Evolutionary conservation across 2,797 vertebrate species (phyloP).

Genomic region (Cottoperca gobio): DNA sequence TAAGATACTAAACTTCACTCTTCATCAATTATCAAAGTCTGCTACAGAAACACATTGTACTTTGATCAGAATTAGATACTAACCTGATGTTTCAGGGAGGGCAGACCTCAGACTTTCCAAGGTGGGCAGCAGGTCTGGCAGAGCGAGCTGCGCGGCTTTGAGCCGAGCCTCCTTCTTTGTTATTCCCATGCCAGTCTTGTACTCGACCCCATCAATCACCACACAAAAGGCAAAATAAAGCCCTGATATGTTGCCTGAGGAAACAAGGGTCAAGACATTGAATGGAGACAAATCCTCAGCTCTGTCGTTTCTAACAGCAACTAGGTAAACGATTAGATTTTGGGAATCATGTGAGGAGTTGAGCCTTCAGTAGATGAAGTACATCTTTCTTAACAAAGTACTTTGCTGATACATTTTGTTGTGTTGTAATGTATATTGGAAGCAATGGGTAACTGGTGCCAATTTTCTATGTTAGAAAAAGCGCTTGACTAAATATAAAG

Average conservation of each 20-base stretch:
- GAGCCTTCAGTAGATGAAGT: background rate
- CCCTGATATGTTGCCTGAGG: slow-evolving; percentile 81
- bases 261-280: background rate
- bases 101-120: slow-evolving; percentile 65
- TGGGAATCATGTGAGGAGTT: background rate
- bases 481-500: background rate
- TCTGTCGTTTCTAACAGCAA: background rate
- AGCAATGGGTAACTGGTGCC: no score
- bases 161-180: slow-evolving; percentile 92
- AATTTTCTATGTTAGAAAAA: background rate
- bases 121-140: slow-evolving; percentile 87
- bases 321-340: background rate
- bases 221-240: slow-evolving; percentile 94
- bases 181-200: slow-evolving; percentile 92
- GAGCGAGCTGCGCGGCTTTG: slow-evolving; percentile 89
- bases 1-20: background rate
- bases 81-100: slow-evolving; percentile 81
- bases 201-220: slow-evolving; percentile 89
- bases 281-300: background rate
- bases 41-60: background rate
- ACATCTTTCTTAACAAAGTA: no score
- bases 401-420: background rate
- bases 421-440: background rate
- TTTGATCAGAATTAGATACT: background rate
- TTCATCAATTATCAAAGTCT: background rate